These are phyloP conservation scores for Ormyrus labotus DNA, from an alignment of 2,888 invertebrate species.

Conservation along the genomic window DNA sequence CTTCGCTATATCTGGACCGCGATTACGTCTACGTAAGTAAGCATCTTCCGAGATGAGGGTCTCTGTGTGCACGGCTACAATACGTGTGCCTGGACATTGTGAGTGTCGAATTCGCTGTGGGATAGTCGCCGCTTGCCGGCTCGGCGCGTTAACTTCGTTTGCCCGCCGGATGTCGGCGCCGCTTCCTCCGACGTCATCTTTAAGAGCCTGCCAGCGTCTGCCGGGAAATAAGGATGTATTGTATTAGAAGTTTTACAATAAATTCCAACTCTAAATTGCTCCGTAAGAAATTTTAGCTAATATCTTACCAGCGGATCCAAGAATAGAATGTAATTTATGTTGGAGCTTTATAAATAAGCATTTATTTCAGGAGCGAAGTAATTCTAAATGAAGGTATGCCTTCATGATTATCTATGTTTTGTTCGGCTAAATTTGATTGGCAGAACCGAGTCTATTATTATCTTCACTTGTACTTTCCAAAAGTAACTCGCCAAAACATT, in stretches of 20 bases:
- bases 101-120: constrained; percentile 53
- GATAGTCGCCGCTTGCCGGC: constrained; percentile 38
- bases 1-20: not conserved
- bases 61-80: too few relatives aligned
- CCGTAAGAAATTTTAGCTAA: too few relatives aligned
- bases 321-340: not conserved
- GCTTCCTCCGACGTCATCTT: not conserved
- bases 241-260: too few relatives aligned
- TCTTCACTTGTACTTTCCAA: constrained; percentile 12
- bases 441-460: constrained; percentile 29
- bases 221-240: too few relatives aligned
- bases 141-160: constrained; percentile 62
- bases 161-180: constrained; percentile 39
- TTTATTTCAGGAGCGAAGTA: constrained; percentile 15
- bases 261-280: too few relatives aligned
- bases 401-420: constrained; percentile 7
- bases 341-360: not conserved
- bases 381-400: constrained; percentile 13
- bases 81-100: too few relatives aligned
- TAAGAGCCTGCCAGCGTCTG: too few relatives aligned
- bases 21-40: not conserved
- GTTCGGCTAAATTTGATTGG: constrained; percentile 41
- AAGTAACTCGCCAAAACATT: constrained; percentile 34
- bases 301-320: not conserved
- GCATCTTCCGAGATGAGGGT: not conserved